Evolutionary conservation across 2,888 invertebrate species (phyloP).

Genomic region (Liposcelis brunnea): DNA sequence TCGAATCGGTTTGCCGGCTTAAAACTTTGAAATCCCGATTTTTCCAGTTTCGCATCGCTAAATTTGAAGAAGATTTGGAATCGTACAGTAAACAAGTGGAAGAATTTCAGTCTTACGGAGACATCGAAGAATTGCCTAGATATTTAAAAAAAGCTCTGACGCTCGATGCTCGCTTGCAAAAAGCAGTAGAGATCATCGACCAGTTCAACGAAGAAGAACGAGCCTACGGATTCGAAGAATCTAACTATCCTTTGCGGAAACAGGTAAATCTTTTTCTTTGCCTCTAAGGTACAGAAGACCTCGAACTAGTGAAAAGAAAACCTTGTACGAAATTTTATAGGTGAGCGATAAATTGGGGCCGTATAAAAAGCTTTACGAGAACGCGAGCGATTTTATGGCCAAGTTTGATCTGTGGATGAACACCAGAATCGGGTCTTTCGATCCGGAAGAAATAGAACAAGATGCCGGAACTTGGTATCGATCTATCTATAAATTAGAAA

Average conservation of each 20-base stretch:
- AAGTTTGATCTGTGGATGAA: slow-evolving; percentile 77
- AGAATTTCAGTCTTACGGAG: slow-evolving; percentile 75
- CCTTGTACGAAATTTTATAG: slow-evolving; percentile 19
- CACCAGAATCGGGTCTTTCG: slow-evolving; percentile 60
- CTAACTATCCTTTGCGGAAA: slow-evolving; percentile 76
- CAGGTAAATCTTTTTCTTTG: slow-evolving; percentile 26
- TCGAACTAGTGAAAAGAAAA: too few species aligned
- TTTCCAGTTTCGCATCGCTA: slow-evolving; percentile 50
- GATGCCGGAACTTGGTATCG: slow-evolving; percentile 56
- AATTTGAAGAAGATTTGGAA: slow-evolving; percentile 68
- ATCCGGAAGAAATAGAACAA: slow-evolving; percentile 76
- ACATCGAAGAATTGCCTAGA: slow-evolving; percentile 61
- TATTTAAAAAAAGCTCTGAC: slow-evolving; percentile 61
- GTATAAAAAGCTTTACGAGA: slow-evolving; percentile 74
- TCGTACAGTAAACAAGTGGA: slow-evolving; percentile 63
- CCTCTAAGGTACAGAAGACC: too few species aligned
- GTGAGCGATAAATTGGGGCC: slow-evolving; percentile 61
- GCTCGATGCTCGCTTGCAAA: slow-evolving; percentile 51
- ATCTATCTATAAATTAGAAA: slow-evolving; percentile 73
- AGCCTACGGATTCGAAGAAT: slow-evolving; percentile 72
- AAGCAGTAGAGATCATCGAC: slow-evolving; percentile 64
- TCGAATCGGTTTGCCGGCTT: too few species aligned
- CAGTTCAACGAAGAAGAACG: slow-evolving; percentile 82
- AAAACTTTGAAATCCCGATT: too few species aligned
- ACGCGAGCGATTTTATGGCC: slow-evolving; percentile 66